Evolutionary conservation across 2,797 vertebrate genomes (phyloP), one percentile per base, ranked within the genome.

Genomic region (Malurus leucopterus): DNA sequence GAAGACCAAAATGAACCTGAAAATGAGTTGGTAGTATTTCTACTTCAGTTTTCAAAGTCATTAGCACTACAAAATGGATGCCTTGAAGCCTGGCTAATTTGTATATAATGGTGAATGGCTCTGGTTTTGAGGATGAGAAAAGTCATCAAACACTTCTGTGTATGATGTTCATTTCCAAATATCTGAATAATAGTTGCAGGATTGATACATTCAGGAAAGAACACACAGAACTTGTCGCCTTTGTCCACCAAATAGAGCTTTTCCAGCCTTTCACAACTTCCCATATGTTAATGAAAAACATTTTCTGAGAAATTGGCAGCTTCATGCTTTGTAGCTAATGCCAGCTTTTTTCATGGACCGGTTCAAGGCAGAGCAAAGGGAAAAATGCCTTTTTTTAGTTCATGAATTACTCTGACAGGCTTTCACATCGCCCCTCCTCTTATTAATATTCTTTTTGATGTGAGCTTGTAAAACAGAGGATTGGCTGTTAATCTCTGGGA

Each of bases 381-480:
- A 71, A n/a, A 95, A 95, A 94, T 91, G 87, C 71, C 96, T 96
- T 96, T 91, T 91, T 95, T 97, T 95, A 96, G 95, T 95, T 94
- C 65, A 8, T 96, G 96, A 96, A 96, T 97, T 96, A 96, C 91
- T 93, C 95, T 96, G 96, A 97, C 96, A 97, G 89, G 95, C 96
- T 96, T 97, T 97, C 95, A 95, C 94, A 69, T 96, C 7, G 94
- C 95, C 90, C 97, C 96, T 97, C 97, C 96, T 97, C 95, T 97
- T 97, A 97, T 97, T 98, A 97, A 97, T 98, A 97, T 98, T 98
- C 96, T 96, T 97, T 97, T 97, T 97, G 96, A 97, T 97, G 97
- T 97, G 93, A 95, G 95, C 96, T 98, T 98, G 97, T 98, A 97
- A 97, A 98, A 97, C 97, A 97, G 96, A 97, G 96, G 96, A 97